phyloP scores from a whole-genome alignment of 2,888 invertebrate species.

The Gymnosoma rotundatum region DNA sequence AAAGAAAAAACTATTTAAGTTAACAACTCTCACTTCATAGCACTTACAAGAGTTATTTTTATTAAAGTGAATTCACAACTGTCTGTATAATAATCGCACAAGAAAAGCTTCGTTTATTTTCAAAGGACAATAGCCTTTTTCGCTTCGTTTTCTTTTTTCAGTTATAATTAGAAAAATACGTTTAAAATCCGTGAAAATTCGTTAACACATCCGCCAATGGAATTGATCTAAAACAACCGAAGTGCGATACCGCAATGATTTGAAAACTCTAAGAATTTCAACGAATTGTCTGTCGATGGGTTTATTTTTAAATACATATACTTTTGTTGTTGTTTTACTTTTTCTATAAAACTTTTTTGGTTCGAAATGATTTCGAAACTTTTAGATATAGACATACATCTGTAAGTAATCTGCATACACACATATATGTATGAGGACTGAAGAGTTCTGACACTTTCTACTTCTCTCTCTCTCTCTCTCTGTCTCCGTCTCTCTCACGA shows the following conservation, averaged over 20 bases:
- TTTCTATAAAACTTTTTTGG: conserved; percentile 24
- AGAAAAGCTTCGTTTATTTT: conserved; percentile 59
- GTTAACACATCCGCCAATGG: conserved; percentile 70
- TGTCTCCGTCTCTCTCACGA: neutral
- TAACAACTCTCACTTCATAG: neutral
- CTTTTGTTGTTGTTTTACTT: conserved; percentile 32
- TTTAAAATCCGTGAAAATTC: conserved; percentile 65
- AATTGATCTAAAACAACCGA: conserved; percentile 79
- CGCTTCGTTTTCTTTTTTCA: conserved; percentile 56
- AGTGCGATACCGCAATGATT: conserved; percentile 82
- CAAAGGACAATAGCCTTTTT: conserved; percentile 63
- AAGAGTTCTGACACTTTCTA: conserved; percentile 26
- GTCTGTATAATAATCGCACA: conserved; percentile 37
- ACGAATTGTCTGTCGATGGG: conserved; percentile 64
- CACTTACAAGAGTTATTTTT: conserved; percentile 57
- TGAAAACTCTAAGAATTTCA: conserved; percentile 75
- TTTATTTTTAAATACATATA: conserved; percentile 60
- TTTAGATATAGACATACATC: conserved; percentile 59
- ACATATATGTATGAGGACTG: neutral
- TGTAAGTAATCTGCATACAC: conserved; percentile 18
- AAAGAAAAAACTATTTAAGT: neutral
- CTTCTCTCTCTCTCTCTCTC: conserved; percentile 8
- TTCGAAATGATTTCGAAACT: conserved; percentile 69
- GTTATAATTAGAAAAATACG: conserved; percentile 59
- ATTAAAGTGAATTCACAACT: conserved; percentile 40